Conservation (phyloP, 2,888 invertebrate genomes). For the Terebella lapidaria region DNA sequence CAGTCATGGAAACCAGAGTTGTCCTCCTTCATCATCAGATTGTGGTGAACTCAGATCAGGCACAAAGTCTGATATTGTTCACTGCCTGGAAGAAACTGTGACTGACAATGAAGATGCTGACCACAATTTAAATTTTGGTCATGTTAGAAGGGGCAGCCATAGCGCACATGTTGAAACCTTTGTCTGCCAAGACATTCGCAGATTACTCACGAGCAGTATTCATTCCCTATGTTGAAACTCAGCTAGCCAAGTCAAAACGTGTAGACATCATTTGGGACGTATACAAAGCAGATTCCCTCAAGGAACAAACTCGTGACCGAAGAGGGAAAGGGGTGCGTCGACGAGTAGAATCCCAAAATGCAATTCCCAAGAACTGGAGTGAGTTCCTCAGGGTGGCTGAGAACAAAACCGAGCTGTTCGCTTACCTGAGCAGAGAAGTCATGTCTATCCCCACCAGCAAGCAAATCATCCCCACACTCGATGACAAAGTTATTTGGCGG, state of each 20-base stretch:
- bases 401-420: constrained; percentile 17
- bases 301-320: constrained; percentile 19
- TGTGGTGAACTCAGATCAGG: constrained; percentile 6
- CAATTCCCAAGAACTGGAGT: constrained; percentile 17
- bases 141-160: constrained; percentile 21
- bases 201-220: constrained; percentile 20
- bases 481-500: constrained; percentile 4
- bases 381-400: constrained; percentile 12
- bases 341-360: constrained; percentile 7
- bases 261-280: constrained; percentile 25
- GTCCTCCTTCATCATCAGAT: constrained; percentile 13
- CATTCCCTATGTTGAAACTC: constrained; percentile 12
- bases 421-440: constrained; percentile 7
- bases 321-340: constrained; percentile 21
- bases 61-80: constrained; percentile 11
- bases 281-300: constrained; percentile 20
- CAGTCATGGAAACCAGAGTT: constrained; percentile 15
- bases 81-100: constrained; percentile 4
- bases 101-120: background rate
- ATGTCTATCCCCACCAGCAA: constrained; percentile 1
- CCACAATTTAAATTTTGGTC: background rate
- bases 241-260: constrained; percentile 14
- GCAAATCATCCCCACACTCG: constrained; percentile 11
- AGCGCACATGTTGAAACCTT: constrained; percentile 15
- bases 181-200: constrained; percentile 17